phyloP scores from a whole-genome alignment of 1,140 invertebrate genomes.

The Heterodera schachtii region DNA sequence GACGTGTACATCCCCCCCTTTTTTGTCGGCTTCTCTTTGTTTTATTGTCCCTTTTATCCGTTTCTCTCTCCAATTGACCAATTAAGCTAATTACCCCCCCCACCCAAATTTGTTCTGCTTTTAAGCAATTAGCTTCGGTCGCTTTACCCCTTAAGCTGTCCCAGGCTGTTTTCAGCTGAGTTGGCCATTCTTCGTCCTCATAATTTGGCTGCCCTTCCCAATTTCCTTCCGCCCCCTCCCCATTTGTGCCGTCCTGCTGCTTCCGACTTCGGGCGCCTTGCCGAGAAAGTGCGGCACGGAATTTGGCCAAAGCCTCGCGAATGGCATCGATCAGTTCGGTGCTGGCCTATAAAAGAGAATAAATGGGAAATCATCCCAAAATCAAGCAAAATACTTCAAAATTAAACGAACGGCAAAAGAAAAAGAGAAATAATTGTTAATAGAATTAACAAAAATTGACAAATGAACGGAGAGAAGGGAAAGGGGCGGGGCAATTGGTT shows the following conservation, averaged over 20 bases:
- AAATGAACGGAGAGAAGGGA: too few relatives aligned
- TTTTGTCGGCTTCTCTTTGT: background rate
- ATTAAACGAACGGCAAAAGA: background rate
- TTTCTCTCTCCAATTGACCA: background rate
- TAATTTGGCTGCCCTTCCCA: background rate
- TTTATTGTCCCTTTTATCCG: background rate
- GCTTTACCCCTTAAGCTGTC: slow-evolving; percentile 14
- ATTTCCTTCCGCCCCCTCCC: background rate
- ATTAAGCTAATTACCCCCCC: background rate
- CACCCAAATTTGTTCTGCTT: too few relatives aligned
- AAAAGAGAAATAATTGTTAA: too few relatives aligned
- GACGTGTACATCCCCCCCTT: too few relatives aligned
- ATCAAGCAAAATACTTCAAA: background rate
- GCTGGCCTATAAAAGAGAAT: slow-evolving; percentile 37
- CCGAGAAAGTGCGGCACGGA: slow-evolving; percentile 31
- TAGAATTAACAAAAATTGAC: too few relatives aligned
- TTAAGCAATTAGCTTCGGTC: too few relatives aligned
- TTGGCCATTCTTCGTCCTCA: background rate
- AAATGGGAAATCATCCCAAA: background rate
- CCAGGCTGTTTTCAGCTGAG: slow-evolving; percentile 33
- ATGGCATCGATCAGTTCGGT: slow-evolving; percentile 44
- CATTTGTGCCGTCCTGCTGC: background rate
- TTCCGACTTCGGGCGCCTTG: slow-evolving; percentile 6
- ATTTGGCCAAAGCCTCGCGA: slow-evolving; percentile 39
- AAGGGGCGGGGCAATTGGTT: too few relatives aligned